Evolutionary conservation across 2,113 vertebrate species (phyloP).

Genomic region (Myotis davidii): DNA sequence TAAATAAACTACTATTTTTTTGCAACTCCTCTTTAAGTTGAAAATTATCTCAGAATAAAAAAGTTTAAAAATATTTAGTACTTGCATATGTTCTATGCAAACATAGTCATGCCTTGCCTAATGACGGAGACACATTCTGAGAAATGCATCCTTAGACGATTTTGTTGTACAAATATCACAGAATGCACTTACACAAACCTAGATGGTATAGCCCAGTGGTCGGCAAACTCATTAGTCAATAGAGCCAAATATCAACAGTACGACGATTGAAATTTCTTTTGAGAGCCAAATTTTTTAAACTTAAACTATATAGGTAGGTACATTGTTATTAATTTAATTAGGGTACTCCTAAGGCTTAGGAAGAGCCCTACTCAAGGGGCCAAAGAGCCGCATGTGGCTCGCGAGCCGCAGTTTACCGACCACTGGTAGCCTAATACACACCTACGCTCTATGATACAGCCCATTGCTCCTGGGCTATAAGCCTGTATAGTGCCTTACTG

Average conservation of each 20-base stretch:
- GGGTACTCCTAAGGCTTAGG: too few species aligned
- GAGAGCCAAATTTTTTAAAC: too few species aligned
- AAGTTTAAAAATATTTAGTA: neutral
- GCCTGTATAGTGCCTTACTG: too few species aligned
- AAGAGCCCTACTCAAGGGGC: too few species aligned
- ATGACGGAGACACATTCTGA: too few species aligned
- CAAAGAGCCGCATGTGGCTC: too few species aligned
- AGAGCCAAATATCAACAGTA: too few species aligned
- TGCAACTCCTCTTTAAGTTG: neutral
- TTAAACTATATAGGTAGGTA: too few species aligned
- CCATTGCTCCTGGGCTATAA: neutral
- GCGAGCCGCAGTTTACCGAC: too few species aligned
- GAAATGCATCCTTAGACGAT: neutral
- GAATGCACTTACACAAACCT: neutral
- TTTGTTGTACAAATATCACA: neutral
- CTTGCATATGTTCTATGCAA: neutral
- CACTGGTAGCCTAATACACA: neutral
- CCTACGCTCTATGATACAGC: neutral
- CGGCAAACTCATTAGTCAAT: too few species aligned
- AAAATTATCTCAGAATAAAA: constrained; percentile 9
- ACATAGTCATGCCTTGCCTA: neutral
- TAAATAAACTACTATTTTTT: neutral
- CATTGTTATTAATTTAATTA: too few species aligned
- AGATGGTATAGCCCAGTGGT: neutral
- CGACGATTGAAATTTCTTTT: too few species aligned